Evolutionary conservation across 2,888 invertebrate species (phyloP).

Genomic region (Eretmocerus hayati): DNA sequence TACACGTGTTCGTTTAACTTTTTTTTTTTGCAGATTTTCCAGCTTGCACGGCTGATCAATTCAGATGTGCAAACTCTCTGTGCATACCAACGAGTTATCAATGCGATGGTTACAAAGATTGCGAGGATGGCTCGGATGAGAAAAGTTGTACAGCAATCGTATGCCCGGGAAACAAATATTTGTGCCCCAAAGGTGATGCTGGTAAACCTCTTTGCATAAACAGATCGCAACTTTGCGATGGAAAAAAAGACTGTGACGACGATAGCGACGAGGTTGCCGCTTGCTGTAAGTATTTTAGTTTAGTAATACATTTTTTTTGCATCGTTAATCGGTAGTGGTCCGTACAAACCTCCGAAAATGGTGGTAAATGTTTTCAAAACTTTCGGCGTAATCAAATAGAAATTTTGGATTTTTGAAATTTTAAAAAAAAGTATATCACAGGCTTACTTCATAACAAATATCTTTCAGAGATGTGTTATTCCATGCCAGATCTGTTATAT

Average conservation of each 20-base stretch:
- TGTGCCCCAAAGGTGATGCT: slow-evolving; percentile 68
- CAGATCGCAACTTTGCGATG: slow-evolving; percentile 81
- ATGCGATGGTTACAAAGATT: slow-evolving; percentile 84
- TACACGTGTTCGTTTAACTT: too few species aligned
- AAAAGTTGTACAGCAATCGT: slow-evolving; percentile 79
- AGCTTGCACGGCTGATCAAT: slow-evolving; percentile 82
- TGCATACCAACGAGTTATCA: slow-evolving; percentile 86
- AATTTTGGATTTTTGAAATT: too few species aligned
- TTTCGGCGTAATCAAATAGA: too few species aligned
- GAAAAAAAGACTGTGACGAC: slow-evolving; percentile 84
- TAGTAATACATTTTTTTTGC: too few species aligned
- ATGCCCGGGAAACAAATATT: slow-evolving; percentile 85
- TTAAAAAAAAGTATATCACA: too few species aligned
- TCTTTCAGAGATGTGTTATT: too few species aligned
- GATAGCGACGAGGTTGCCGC: slow-evolving; percentile 82
- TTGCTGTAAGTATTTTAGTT: slow-evolving; percentile 75
- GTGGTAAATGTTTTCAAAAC: too few species aligned
- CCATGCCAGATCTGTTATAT: too few species aligned
- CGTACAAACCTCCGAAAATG: too few species aligned
- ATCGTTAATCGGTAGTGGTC: too few species aligned
- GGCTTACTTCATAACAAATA: too few species aligned
- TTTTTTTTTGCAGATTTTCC: slow-evolving; percentile 66
- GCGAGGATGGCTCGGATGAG: slow-evolving; percentile 86
- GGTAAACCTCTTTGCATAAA: slow-evolving; percentile 82
- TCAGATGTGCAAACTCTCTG: slow-evolving; percentile 84